Conservation (phyloP, 2,888 invertebrate species). For the Globia sparganii region DNA sequence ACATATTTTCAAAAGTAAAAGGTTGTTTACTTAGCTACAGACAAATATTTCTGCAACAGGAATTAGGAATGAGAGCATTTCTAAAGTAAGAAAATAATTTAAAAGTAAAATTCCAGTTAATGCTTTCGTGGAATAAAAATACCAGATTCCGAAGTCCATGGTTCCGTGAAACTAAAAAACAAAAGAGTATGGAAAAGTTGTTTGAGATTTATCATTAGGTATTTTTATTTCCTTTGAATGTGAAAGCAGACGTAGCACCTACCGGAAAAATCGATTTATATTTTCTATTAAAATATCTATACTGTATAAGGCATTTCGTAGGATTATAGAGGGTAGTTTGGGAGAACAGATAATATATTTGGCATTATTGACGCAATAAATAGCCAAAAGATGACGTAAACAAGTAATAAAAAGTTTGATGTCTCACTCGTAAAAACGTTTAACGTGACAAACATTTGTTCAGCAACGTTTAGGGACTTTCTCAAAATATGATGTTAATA, state of each 20-base stretch:
- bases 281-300: slow-evolving; percentile 22
- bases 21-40: background rate
- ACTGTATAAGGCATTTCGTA: background rate
- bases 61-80: background rate
- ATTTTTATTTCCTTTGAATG: slow-evolving; percentile 1
- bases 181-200: background rate
- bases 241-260: background rate
- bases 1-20: background rate
- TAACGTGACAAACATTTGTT: slow-evolving; percentile 63
- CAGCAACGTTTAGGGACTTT: slow-evolving; percentile 29
- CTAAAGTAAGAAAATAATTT: slow-evolving; percentile 4
- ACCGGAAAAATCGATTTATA: background rate
- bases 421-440: slow-evolving; percentile 60
- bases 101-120: slow-evolving; percentile 4
- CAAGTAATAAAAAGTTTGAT: slow-evolving; percentile 75
- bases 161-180: background rate
- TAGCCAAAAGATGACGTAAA: slow-evolving; percentile 65
- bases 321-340: background rate
- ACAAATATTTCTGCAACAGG: background rate
- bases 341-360: slow-evolving; percentile 39
- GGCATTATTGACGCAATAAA: slow-evolving; percentile 48
- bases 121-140: background rate
- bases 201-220: background rate
- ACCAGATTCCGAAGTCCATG: background rate
- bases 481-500: slow-evolving; percentile 37